Evolutionary conservation across 2,113 vertebrate species (phyloP).

Genomic region (Amphilophus citrinellus): DNA sequence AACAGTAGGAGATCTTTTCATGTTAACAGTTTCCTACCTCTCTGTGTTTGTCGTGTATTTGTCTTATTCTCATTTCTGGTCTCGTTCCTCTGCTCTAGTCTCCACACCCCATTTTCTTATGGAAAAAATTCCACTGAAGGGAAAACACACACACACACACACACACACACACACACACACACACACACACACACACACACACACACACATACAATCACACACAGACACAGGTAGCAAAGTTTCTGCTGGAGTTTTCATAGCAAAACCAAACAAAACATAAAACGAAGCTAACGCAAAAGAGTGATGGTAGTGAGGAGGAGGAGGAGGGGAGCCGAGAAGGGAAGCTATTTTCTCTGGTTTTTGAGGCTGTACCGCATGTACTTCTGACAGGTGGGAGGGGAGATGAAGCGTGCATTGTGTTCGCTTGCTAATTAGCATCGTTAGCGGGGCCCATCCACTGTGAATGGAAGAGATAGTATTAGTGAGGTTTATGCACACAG

Average conservation of each 20-base stretch:
- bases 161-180: background rate
- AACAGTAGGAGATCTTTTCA: constrained; percentile 51
- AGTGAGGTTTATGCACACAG: constrained; percentile 67
- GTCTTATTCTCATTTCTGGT: constrained; percentile 44
- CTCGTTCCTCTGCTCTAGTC: constrained; percentile 29
- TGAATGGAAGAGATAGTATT: constrained; percentile 75
- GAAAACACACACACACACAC: background rate
- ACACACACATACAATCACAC: background rate
- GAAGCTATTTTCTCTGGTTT: constrained; percentile 75
- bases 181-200: too few relatives aligned
- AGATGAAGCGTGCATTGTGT: constrained; percentile 80
- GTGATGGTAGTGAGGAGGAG: constrained; percentile 32
- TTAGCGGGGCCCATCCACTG: constrained; percentile 74
- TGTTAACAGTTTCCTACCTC: constrained; percentile 31
- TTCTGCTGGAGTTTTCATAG: constrained; percentile 70
- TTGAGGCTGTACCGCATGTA: constrained; percentile 65
- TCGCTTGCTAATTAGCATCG: constrained; percentile 80
- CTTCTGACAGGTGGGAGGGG: constrained; percentile 80
- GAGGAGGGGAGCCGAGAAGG: constrained; percentile 59
- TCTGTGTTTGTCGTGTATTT: constrained; percentile 36
- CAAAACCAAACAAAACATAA: constrained; percentile 77
- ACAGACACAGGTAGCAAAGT: constrained; percentile 67
- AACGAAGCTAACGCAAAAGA: constrained; percentile 54
- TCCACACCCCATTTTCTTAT: constrained; percentile 34
- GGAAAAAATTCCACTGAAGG: constrained; percentile 43